Base-by-base conservation (phyloP, 2,888 invertebrate species). In the Neoascia interrupta region DNA sequence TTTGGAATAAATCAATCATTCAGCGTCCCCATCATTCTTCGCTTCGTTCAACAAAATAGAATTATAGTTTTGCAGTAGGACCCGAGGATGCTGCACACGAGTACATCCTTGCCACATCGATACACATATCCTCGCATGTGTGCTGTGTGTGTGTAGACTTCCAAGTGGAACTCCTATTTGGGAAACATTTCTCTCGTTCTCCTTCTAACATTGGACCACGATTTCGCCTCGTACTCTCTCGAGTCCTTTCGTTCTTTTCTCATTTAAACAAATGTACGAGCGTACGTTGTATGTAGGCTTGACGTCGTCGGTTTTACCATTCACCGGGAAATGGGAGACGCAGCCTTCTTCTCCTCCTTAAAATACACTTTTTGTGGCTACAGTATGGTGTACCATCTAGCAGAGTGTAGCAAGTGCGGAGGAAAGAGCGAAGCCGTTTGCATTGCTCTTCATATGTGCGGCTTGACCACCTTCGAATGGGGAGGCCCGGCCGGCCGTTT, bases 1-100 rank as follows among this genome's bases (percentile, higher is more conserved):
- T 80, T 74, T 64, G 80, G 72, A 80, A 80, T 80, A 80, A 74
- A 80, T 80, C 80, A 80, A 80, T 80, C 80, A 80, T 69, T 80
- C 74, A 80, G 80, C 80, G 80, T 80, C 74, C 72, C 74, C 80
- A 80, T 80, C 74, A 74, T 80, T 80, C 80, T 74, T 80, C 68
- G 68, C 74, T 80, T 74, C 80, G 80, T 80, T 69, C 74, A 80
- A 74, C 80, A 80, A 80, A 80, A 80, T 80, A 74, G 74, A 74
- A 80, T 80, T 80, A 80, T 74, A 80, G 74, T 80, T 74, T 74
- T 69, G 79, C 73, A 73, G 79, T 51, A 79, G 79, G 34, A 79
- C 56, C 79, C 73, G 43, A 37, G 43, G 56, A 49, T 68, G 41
- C n/a, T n/a, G n/a, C 66, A 73, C 23, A 68, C 56, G 72, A 15